Evolutionary conservation across 2,113 vertebrate species (phyloP), one percentile per base, ranked within the genome.

Genomic region (Sinocyclocheilus rhinocerous): DNA sequence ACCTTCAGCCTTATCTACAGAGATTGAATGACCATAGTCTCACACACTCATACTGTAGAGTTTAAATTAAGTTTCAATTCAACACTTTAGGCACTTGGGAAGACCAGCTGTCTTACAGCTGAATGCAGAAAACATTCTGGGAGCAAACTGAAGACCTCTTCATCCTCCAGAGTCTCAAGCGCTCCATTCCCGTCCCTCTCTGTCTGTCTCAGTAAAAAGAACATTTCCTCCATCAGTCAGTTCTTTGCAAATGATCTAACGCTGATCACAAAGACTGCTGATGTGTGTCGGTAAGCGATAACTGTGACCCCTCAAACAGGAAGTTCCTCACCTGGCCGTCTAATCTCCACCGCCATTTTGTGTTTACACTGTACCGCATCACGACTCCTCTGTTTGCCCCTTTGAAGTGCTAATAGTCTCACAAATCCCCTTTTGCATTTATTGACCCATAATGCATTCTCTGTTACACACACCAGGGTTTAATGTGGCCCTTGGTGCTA

Each of bases 381-480:
- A 26, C 36, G 48, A 42, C 75, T 18, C 22, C 72, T 45, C 24
- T n/a, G 76, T 87, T 76, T 59, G 79, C 76, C 42, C 63, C 52
- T 86, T 87, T 88, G 85, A 88, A 87, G 84, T 89, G 89, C 77
- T 90, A 88, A 89, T 89, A 84, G 87, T 65, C 83, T 87, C 83
- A 24, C 36, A 80, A 77, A 87, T 85, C 75, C 86, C 59, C 13
- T 73, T 89, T 83, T 83, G 77, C 80, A 80, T 87, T 79, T 20
- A 87, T 73, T 90, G 84, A 87, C 86, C 83, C 63, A 33, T 85
- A 85, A 86, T 86, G 85, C 84, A 29, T 69, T 87, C 76, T 77
- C 39, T 45, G 52, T 85, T 24, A 70, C 81, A 18, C 83, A 76
- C 48, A 52, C 0, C 59, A 29, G 26, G 57, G 36, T 59, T 80